Evolutionary conservation across 2,797 vertebrate genomes (phyloP).

Genomic region (Neomorphus geoffroyi): DNA sequence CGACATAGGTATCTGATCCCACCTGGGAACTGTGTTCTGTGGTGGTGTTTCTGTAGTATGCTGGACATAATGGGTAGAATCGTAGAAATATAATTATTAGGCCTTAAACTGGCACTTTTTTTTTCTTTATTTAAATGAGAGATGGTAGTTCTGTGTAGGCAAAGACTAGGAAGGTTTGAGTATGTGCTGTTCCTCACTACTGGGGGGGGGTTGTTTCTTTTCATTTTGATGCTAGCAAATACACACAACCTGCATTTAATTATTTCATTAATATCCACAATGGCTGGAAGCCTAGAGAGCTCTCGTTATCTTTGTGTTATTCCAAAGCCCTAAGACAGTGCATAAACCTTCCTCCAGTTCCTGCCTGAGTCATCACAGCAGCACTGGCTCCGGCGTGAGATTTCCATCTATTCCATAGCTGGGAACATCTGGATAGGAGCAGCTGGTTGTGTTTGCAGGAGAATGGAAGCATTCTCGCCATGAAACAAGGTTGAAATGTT

Average conservation of each 20-base stretch:
- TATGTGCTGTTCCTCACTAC: not conserved
- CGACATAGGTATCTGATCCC: not conserved
- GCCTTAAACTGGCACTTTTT: not conserved
- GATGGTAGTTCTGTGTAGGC: not conserved
- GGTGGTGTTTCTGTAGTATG: not conserved
- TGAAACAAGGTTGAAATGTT: not conserved
- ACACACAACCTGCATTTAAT: not conserved
- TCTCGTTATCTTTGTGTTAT: not conserved
- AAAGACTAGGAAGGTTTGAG: not conserved
- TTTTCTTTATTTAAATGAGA: not conserved
- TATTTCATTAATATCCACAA: not conserved
- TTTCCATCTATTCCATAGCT: not conserved
- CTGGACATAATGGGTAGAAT: not conserved
- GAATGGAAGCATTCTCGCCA: rapidly evolving
- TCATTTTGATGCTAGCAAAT: not conserved
- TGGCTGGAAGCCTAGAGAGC: not conserved
- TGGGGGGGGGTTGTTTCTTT: not conserved
- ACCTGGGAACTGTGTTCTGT: not conserved
- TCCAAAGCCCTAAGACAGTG: not conserved
- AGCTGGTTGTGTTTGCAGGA: not conserved
- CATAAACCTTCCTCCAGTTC: not conserved
- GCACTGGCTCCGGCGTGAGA: rapidly evolving
- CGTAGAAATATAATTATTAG: not conserved
- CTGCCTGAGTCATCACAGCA: not conserved
- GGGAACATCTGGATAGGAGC: not conserved